A percentile compares a stretch with the other conserved stretches of the same genome.
Conservation (phyloP, 2,888 invertebrate species). For the Calameuta idolon region DNA sequence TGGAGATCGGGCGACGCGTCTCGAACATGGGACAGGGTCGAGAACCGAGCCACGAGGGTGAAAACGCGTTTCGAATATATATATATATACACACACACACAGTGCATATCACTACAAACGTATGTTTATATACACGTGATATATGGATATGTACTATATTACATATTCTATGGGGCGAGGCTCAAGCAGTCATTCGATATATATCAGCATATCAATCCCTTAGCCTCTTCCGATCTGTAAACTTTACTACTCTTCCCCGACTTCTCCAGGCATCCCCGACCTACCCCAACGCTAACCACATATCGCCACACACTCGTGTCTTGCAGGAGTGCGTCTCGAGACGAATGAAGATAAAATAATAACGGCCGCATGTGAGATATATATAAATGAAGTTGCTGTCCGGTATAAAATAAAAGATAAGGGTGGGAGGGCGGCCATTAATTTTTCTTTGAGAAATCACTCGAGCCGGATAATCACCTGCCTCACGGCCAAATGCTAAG, state of each 20-base stretch:
- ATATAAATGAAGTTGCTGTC: neutral
- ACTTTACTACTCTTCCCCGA: neutral
- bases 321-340: neutral
- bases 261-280: neutral
- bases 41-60: constrained; percentile 2
- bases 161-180: constrained; percentile 25
- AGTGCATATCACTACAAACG: neutral
- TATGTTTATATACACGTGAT: neutral
- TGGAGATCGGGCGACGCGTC: neutral
- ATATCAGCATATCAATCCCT: constrained; percentile 36
- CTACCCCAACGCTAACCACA: neutral
- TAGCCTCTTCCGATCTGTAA: constrained; percentile 4
- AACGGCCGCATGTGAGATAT: neutral
- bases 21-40: constrained; percentile 7
- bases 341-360: neutral
- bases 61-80: neutral
- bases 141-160: neutral
- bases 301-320: neutral
- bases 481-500: neutral
- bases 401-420: neutral
- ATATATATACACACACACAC: no score
- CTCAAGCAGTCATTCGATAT: constrained; percentile 31
- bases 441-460: neutral
- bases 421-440: neutral
- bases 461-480: neutral